Evolutionary conservation across 2,888 invertebrate genomes (phyloP), one percentile per base, ranked within the genome.

Genomic region (Malacosoma neustria): DNA sequence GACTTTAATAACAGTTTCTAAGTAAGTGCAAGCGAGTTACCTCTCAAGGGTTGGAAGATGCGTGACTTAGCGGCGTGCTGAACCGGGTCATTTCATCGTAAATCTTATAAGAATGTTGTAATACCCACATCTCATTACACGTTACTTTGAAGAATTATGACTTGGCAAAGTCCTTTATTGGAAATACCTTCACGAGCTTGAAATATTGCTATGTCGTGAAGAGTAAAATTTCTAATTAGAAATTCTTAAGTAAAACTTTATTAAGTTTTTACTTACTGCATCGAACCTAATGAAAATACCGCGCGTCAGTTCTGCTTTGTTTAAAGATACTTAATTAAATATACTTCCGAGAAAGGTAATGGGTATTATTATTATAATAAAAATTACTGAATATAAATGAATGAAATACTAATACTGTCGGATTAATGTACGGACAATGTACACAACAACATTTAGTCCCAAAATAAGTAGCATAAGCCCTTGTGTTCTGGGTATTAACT

Each of bases 111-210:
- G 80, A 82, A 80, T 80, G 72, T 67, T 67, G 70, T 77, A 75
- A 81, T 71, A 82, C 77, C 77, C 80, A 77, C 82, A 84, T 84
- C 84, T 85, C 80, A 82, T 84, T 84, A 85, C 77, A 77, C 74
- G 82, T 77, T 72, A 81, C 85, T 84, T 82, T 81, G 76, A 80
- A 85, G 84, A 84, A 84, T 84, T 84, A 84, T 85, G 84, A 84
- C 79, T 85, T 81, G 82, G 84, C 84, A 77, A 81, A 84, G 84
- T 77, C 84, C 84, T 80, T 85, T 85, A 85, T 85, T 85, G 85
- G 82, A 85, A 85, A 85, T 85, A 85, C 84, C 82, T 84, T 70
- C 81, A 80, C 84, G 75, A 60, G 71, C 73, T 74, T 84, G 81
- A 85, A 85, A 84, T 85, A 85, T 85, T 79, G 81, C 85, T 76